phyloP scores from a whole-genome alignment of 2,113 vertebrate species.

The Condylura cristata region DNA sequence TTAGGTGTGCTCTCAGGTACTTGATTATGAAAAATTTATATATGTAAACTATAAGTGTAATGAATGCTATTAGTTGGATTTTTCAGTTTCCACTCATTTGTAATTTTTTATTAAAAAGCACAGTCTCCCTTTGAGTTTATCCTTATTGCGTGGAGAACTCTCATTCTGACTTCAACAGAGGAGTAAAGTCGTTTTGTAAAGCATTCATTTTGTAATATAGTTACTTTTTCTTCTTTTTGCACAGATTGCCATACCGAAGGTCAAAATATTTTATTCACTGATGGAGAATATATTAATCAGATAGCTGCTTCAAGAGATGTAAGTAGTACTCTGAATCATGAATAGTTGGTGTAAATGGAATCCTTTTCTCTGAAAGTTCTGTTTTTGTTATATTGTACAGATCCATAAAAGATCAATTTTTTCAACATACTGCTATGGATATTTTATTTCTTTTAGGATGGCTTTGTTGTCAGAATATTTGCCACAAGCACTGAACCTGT shows the following conservation, averaged over 20 bases:
- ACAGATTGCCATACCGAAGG: slow-evolving; percentile 95
- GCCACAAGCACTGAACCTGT: slow-evolving; percentile 96
- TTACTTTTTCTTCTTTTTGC: slow-evolving; percentile 70
- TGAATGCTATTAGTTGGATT: slow-evolving; percentile 50
- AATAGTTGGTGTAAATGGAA: background rate
- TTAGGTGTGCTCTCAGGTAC: slow-evolving; percentile 46
- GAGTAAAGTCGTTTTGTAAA: slow-evolving; percentile 63
- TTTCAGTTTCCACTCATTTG: slow-evolving; percentile 63
- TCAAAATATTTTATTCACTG: slow-evolving; percentile 98
- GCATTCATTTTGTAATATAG: slow-evolving; percentile 52
- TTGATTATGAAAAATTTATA: slow-evolving; percentile 65
- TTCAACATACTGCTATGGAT: slow-evolving; percentile 17
- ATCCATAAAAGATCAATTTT: background rate
- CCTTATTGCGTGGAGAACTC: slow-evolving; percentile 65
- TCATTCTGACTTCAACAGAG: slow-evolving; percentile 77
- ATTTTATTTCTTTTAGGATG: slow-evolving; percentile 89
- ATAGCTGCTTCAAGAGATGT: slow-evolving; percentile 99
- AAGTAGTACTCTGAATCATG: slow-evolving; percentile 83
- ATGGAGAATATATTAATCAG: slow-evolving; percentile 99
- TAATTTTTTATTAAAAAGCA: slow-evolving; percentile 68
- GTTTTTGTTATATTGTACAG: slow-evolving; percentile 8
- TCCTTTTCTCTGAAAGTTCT: background rate
- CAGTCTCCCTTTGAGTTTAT: slow-evolving; percentile 64
- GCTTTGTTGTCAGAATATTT: slow-evolving; percentile 99
- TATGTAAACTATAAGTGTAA: slow-evolving; percentile 51